These are phyloP conservation scores for Pachydiplax longipennis DNA, from an alignment of 2,888 invertebrate genomes.

Conservation along the genomic window DNA sequence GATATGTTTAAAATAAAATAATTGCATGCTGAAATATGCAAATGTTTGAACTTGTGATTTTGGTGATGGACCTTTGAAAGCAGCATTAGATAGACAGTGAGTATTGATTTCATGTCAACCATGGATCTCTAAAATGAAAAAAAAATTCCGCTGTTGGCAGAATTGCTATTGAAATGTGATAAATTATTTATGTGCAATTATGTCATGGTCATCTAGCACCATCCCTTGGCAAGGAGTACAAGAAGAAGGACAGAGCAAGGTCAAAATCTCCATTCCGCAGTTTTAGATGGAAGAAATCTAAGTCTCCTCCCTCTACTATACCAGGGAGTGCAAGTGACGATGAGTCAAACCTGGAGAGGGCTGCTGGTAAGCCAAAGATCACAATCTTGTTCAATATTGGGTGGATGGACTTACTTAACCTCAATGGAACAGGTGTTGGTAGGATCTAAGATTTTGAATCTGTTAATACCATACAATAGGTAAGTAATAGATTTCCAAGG, in stretches of 20 bases:
- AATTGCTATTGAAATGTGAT: neutral
- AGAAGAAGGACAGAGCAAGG: conserved; percentile 79
- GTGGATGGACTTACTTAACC: neutral
- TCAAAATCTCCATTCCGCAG: conserved; percentile 95
- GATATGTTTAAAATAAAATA: neutral
- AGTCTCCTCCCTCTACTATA: conserved; percentile 59
- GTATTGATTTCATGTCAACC: neutral
- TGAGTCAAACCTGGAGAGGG: conserved; percentile 69
- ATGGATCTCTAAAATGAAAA: neutral
- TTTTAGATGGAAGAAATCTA: conserved; percentile 84
- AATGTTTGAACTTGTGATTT: neutral
- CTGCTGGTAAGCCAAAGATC: conserved; percentile 46
- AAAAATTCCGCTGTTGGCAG: neutral
- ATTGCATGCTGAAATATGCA: neutral
- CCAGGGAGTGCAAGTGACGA: conserved; percentile 76
- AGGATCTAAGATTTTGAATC: neutral
- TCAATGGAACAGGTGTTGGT: neutral
- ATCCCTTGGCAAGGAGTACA: conserved; percentile 50
- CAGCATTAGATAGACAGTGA: neutral
- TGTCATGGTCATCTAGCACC: conserved; percentile 46
- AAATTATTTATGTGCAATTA: neutral
- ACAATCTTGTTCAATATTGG: neutral
- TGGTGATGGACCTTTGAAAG: neutral
- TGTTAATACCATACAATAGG: neutral
- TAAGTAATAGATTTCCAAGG: neutral